These are phyloP conservation scores for Calliopsis andreniformis DNA, from an alignment of 1,140 invertebrate genomes.

Conservation along the genomic window DNA sequence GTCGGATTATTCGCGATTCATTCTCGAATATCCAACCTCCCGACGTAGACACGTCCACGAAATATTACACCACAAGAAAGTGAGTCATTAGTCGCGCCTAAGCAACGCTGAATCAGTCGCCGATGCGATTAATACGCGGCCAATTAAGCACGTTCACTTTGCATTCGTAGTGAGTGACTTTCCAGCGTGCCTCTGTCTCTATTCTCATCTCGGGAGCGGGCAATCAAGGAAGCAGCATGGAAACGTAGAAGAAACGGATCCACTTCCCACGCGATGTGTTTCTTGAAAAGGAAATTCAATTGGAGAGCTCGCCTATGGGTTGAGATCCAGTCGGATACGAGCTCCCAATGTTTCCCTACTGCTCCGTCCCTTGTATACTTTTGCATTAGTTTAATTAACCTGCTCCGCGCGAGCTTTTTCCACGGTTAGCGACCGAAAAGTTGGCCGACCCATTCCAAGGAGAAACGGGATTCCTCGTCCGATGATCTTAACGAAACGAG, in stretches of 20 bases:
- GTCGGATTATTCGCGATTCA: neutral
- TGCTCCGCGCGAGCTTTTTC: slow-evolving; percentile 30
- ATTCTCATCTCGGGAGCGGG: neutral
- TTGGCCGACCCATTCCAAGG: slow-evolving; percentile 31
- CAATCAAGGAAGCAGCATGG: neutral
- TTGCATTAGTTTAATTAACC: slow-evolving; percentile 62
- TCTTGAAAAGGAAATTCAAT: slow-evolving; percentile 27
- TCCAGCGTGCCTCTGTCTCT: neutral
- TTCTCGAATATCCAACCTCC: neutral
- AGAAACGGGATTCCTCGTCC: slow-evolving; percentile 42
- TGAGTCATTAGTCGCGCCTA: neutral
- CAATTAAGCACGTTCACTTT: too few species aligned
- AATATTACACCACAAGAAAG: neutral
- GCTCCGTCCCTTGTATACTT: slow-evolving; percentile 47
- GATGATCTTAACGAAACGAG: slow-evolving; percentile 62
- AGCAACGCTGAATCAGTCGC: neutral
- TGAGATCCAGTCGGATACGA: slow-evolving; percentile 15
- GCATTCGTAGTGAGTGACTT: neutral
- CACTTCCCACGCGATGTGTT: slow-evolving; percentile 2
- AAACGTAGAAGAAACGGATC: neutral
- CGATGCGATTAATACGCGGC: neutral
- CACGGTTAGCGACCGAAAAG: slow-evolving; percentile 34
- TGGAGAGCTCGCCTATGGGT: neutral
- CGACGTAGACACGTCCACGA: neutral
- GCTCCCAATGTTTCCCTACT: slow-evolving; percentile 36